Conservation (phyloP, 2,797 vertebrate genomes). For the Enteromius radiatus region DNA sequence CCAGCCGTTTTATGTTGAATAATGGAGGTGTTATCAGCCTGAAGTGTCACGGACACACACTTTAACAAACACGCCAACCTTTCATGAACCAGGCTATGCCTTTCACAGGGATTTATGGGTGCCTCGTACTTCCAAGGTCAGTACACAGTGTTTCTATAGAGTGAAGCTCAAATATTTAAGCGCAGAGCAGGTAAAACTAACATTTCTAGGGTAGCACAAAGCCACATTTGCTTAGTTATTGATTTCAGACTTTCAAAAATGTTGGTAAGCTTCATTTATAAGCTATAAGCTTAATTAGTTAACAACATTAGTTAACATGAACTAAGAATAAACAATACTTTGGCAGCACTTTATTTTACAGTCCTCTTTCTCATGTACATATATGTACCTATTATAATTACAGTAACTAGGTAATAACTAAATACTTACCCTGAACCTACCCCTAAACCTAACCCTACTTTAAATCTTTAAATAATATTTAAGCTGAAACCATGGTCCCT, state of each 20-base stretch:
- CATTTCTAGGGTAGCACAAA: neutral
- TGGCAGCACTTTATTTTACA: no score
- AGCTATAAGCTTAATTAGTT: no score
- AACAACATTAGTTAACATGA: no score
- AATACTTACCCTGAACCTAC: no score
- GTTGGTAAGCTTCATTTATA: no score
- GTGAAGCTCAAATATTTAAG: conserved; percentile 38
- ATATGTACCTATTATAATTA: no score
- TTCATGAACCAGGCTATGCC: conserved; percentile 20
- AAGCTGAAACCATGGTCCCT: neutral
- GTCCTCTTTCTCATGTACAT: no score
- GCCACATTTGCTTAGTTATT: neutral
- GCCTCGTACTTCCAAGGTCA: conserved; percentile 24
- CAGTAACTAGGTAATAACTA: no score
- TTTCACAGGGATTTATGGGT: conserved; percentile 51
- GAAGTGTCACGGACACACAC: conserved; percentile 5
- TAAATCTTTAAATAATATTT: neutral
- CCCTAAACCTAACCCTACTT: no score
- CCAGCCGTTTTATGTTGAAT: conserved; percentile 23
- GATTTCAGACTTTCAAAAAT: neutral
- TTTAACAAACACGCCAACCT: conserved; percentile 16
- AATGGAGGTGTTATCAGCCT: conserved; percentile 23
- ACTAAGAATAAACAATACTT: no score
- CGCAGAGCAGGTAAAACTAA: neutral
- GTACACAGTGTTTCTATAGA: conserved; percentile 32